A percentile compares a stretch with the other conserved stretches of the same genome.
These are phyloP conservation scores for Eleutherodactylus coqui DNA, from an alignment of 2,797 vertebrate genomes.

Conservation along the genomic window DNA sequence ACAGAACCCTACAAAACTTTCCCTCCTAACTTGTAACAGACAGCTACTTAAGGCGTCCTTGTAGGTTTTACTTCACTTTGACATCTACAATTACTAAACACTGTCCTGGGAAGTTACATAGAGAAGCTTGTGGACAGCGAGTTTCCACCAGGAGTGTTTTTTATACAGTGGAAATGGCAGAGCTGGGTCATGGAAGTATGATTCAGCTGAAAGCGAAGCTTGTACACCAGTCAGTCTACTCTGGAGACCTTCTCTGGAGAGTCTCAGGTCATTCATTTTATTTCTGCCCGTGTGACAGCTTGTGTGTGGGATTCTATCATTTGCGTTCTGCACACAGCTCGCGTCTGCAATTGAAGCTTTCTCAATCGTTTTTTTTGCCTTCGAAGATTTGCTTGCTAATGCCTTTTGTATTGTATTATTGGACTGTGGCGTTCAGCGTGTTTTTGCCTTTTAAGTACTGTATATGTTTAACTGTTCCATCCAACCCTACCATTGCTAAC, in stretches of 20 bases:
- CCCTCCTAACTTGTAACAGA: constrained; percentile 53
- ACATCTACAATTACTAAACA: constrained; percentile 27
- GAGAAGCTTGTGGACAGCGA: constrained; percentile 54
- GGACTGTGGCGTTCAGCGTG: not conserved
- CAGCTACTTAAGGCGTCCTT: constrained; percentile 60
- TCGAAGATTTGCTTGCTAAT: not conserved
- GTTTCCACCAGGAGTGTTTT: constrained; percentile 59
- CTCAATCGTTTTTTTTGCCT: constrained; percentile 21
- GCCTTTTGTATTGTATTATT: constrained; percentile 2
- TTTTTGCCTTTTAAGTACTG: not conserved
- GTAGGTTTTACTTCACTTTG: constrained; percentile 62
- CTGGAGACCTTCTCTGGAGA: constrained; percentile 66
- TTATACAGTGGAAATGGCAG: constrained; percentile 40
- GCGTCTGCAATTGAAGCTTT: not conserved
- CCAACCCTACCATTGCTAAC: not conserved
- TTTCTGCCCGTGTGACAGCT: constrained; percentile 60
- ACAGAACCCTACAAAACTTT: constrained; percentile 47
- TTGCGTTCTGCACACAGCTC: constrained; percentile 29
- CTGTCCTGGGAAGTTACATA: constrained; percentile 60
- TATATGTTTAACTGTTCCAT: not conserved
- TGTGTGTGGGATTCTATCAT: constrained; percentile 33
- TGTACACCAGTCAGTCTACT: constrained; percentile 68
- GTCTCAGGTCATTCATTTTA: constrained; percentile 70
- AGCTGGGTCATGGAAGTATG: constrained; percentile 72
- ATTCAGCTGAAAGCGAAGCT: constrained; percentile 63